Percentiles rank a stretch among this genome's conserved stretches.
These are phyloP conservation scores for Monoplex corrugatus DNA, from an alignment of 2,888 invertebrate species.

Conservation along the genomic window DNA sequence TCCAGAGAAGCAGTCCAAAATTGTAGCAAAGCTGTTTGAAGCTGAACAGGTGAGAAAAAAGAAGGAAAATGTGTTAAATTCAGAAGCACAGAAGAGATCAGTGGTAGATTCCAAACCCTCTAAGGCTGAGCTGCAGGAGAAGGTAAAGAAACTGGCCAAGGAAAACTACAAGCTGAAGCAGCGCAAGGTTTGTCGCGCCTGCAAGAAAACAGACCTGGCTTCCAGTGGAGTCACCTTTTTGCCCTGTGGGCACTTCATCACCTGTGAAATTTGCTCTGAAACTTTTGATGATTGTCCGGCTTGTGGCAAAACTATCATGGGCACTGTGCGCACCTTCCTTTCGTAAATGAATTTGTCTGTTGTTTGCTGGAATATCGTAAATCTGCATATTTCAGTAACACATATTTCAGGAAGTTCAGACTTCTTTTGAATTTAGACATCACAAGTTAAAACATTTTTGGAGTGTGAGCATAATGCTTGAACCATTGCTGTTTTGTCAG, in stretches of 20 bases:
- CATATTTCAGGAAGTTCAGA: no score
- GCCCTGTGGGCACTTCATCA: constrained; percentile 52
- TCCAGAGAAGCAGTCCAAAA: constrained; percentile 9
- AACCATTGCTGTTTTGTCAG: no score
- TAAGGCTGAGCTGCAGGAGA: constrained; percentile 24
- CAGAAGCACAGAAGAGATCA: not conserved
- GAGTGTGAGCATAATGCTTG: no score
- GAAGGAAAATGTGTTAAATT: not conserved
- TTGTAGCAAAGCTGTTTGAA: not conserved
- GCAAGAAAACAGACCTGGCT: constrained; percentile 43
- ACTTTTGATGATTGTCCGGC: constrained; percentile 38
- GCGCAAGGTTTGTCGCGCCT: constrained; percentile 45
- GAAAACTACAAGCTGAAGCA: constrained; percentile 40
- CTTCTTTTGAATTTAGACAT: no score
- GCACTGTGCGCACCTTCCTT: constrained; percentile 51
- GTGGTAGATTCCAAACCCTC: no score
- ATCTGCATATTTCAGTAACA: no score
- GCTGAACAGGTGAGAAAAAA: not conserved
- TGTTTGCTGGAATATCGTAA: no score
- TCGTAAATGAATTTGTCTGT: not conserved
- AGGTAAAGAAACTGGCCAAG: not conserved
- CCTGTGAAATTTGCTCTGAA: constrained; percentile 47
- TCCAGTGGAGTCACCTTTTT: constrained; percentile 47
- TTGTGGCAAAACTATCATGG: constrained; percentile 51
- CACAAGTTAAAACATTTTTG: no score